Evolutionary conservation across 92 coral and sea anemone genomes (phyloP).

Genomic region (Scolanthus callimorphus): DNA sequence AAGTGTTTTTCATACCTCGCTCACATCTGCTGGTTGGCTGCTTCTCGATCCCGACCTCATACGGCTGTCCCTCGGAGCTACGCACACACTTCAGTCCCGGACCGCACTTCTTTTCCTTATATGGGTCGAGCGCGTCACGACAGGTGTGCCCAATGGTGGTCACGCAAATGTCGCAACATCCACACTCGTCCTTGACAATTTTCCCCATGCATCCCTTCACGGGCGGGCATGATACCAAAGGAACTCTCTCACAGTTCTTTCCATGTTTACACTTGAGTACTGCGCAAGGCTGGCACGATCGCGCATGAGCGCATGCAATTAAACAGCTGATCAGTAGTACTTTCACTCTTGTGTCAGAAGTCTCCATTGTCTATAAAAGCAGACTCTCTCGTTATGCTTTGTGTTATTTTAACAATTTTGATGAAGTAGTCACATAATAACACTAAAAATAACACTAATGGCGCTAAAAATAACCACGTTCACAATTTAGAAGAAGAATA

Average conservation of each 20-base stretch:
- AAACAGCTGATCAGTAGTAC: slow-evolving; percentile 7
- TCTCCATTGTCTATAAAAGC: too few relatives aligned
- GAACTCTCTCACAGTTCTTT: slow-evolving; percentile 9
- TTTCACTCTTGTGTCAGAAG: too few relatives aligned
- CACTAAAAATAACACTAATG: too few relatives aligned
- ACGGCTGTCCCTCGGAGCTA: slow-evolving; percentile 21
- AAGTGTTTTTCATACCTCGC: slow-evolving; percentile 25
- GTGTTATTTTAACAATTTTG: too few relatives aligned
- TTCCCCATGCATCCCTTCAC: slow-evolving; percentile 39
- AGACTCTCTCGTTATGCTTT: too few relatives aligned
- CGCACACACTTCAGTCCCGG: slow-evolving; percentile 36
- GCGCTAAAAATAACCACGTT: too few relatives aligned
- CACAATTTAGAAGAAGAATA: too few relatives aligned
- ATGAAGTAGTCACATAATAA: too few relatives aligned
- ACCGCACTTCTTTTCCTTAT: slow-evolving; percentile 39
- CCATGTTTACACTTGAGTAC: slow-evolving; percentile 5
- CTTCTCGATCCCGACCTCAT: slow-evolving; percentile 25
- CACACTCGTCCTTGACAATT: slow-evolving; percentile 63
- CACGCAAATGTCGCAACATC: slow-evolving; percentile 63
- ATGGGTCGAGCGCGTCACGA: slow-evolving; percentile 31
- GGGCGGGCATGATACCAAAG: slow-evolving; percentile 28
- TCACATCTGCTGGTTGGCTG: slow-evolving; percentile 47
- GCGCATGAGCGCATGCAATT: slow-evolving; percentile 2
- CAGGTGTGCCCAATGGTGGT: slow-evolving; percentile 60
- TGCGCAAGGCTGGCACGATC: slow-evolving; percentile 11